Conservation (phyloP, 1,140 invertebrate genomes). For the Anastatus disparis region DNA sequence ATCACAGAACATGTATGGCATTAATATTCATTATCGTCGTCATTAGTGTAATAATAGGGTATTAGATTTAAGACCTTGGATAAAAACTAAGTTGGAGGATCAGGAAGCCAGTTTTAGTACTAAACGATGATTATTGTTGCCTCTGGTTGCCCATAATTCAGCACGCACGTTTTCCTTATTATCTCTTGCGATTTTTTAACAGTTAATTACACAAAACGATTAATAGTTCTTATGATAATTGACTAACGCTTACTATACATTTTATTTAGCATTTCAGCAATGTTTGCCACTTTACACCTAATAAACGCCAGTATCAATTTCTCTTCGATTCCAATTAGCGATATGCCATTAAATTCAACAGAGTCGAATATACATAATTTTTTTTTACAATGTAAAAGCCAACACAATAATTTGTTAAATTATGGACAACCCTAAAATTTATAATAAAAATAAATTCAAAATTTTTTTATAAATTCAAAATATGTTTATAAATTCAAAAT, state of each 20-base stretch:
- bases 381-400: constrained; percentile 23
- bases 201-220: constrained; percentile 57
- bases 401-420: constrained; percentile 51
- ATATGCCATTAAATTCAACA: constrained; percentile 47
- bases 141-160: constrained; percentile 65
- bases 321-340: constrained; percentile 33
- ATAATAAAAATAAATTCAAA: constrained; percentile 40
- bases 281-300: constrained; percentile 34
- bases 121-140: constrained; percentile 62
- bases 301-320: constrained; percentile 36
- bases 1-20: constrained; percentile 72
- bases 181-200: constrained; percentile 39
- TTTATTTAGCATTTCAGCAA: constrained; percentile 42
- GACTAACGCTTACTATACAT: constrained; percentile 64
- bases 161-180: constrained; percentile 36
- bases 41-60: constrained; percentile 49
- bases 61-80: constrained; percentile 57
- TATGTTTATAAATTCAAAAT: neutral
- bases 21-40: constrained; percentile 66
- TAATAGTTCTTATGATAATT: constrained; percentile 61
- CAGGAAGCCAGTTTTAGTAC: constrained; percentile 65
- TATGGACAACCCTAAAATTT: constrained; percentile 65
- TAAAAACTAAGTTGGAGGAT: constrained; percentile 65
- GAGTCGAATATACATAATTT: constrained; percentile 14
- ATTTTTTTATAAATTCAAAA: constrained; percentile 16